Evolutionary conservation across 2,797 vertebrate species (phyloP).

Genomic region (Notamacropus eugenii): DNA sequence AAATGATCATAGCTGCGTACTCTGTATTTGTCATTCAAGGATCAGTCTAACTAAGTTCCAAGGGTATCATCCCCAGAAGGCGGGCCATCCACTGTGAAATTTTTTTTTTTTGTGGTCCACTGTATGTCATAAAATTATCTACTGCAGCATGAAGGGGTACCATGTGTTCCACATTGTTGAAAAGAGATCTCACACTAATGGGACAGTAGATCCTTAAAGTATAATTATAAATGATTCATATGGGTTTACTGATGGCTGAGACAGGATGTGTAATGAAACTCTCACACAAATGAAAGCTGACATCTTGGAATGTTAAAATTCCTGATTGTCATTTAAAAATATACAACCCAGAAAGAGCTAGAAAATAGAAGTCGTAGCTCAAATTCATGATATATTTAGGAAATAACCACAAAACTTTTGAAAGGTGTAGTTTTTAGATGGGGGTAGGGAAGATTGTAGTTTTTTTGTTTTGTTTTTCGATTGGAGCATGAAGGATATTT

Average conservation of each 20-base stretch:
- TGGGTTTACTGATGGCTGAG: background rate
- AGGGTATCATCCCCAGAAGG: background rate
- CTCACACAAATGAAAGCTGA: background rate
- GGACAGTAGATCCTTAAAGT: background rate
- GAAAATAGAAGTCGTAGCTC: conserved; percentile 65
- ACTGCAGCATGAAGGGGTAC: background rate
- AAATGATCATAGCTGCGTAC: background rate
- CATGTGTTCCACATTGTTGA: background rate
- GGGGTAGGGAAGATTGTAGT: background rate
- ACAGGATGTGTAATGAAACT: background rate
- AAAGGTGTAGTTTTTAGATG: conserved; percentile 42
- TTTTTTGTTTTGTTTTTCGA: conserved; percentile 25
- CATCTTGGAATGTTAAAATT: conserved; percentile 43
- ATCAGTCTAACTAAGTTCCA: background rate
- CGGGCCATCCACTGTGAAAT: background rate
- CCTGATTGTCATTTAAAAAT: conserved; percentile 41
- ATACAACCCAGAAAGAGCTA: conserved; percentile 33
- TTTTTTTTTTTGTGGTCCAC: background rate
- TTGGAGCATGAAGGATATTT: background rate
- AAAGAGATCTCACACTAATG: background rate
- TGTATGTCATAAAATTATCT: background rate
- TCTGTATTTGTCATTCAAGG: background rate
- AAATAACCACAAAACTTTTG: conserved; percentile 42
- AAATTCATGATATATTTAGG: conserved; percentile 47
- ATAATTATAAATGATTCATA: background rate